Base-by-base conservation (phyloP, 1,140 invertebrate species). In the Micrasema longulum region DNA sequence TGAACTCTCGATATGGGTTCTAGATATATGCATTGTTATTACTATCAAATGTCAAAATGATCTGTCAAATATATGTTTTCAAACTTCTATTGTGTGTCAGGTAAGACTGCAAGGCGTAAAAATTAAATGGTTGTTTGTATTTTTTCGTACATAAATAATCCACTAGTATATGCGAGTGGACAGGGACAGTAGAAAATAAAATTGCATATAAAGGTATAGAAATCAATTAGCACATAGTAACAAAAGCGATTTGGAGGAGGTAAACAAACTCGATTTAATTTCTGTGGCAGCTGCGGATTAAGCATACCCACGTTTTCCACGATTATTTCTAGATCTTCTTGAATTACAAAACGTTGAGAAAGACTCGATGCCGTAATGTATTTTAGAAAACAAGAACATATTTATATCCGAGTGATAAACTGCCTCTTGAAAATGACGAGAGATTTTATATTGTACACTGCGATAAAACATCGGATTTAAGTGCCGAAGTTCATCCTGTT, bases 271-370 rank as follows among this genome's bases (percentile, higher is more conserved):
- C n/a, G 11, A 23, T 31, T 12, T 4, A 38, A 31, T 60, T 53
- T 53, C 22, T 31, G 50, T 11, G 23, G 50, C 50, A 53, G 50
- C 55, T 60, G 55, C 55, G 36, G 55, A 60, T 41, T 20, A 60
- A 60, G 36, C 55, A 16, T 41, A 60, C 16, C 55, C 35, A 22
- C 55, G 36, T 41, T 45, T 47, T 64, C 60, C 43, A 47, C 60
- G 55, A 60, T 64, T 64, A 64, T 64, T 64, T 64, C 23, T 38
- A 64, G 60, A 64, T 64, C 60, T 45, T 47, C 60, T 64, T 47
- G 60, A 20, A 47, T 64, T 64, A 64, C 60, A 64, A 45, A 64
- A 64, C 23, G 22, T 64, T 47, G 60, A 48, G 43, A 64, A 45
- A 45, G 60, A 47, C 38, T 22, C 12, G 60, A 16, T 64, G 43